phyloP scores from a whole-genome alignment of 2,113 vertebrate species.

The Caranx melampygus region DNA sequence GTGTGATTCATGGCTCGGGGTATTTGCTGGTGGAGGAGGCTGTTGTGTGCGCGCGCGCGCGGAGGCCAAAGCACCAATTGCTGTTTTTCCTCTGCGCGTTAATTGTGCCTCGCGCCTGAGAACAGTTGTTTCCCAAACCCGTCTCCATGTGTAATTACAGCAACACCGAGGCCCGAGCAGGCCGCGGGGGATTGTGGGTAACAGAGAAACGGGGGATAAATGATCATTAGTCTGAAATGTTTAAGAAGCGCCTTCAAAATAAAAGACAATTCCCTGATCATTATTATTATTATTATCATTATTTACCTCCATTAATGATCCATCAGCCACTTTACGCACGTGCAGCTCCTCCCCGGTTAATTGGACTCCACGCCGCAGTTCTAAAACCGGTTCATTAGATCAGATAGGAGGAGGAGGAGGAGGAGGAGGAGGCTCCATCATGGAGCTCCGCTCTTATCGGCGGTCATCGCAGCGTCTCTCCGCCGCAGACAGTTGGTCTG shows the following conservation, averaged over 20 bases:
- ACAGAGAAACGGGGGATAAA: not conserved
- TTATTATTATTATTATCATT: too few relatives aligned
- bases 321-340: not conserved
- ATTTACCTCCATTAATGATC: not conserved
- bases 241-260: not conserved
- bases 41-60: constrained; percentile 34
- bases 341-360: rapidly evolving
- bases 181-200: not conserved
- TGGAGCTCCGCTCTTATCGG: not conserved
- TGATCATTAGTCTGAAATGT: not conserved
- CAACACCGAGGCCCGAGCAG: constrained; percentile 24
- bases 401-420: not conserved
- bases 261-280: not conserved
- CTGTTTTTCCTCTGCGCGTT: constrained; percentile 56
- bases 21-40: constrained; percentile 15
- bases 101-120: constrained; percentile 60
- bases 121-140: constrained; percentile 49
- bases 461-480: constrained; percentile 11
- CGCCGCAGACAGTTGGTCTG: constrained; percentile 49
- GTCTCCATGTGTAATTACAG: constrained; percentile 63
- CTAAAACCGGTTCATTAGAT: not conserved
- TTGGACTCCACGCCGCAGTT: not conserved
- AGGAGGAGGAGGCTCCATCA: too few relatives aligned
- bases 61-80: constrained; percentile 37
- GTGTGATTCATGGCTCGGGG: not conserved